Conservation (phyloP, 2,888 invertebrate species). For the Pandemis cinnamomeana region DNA sequence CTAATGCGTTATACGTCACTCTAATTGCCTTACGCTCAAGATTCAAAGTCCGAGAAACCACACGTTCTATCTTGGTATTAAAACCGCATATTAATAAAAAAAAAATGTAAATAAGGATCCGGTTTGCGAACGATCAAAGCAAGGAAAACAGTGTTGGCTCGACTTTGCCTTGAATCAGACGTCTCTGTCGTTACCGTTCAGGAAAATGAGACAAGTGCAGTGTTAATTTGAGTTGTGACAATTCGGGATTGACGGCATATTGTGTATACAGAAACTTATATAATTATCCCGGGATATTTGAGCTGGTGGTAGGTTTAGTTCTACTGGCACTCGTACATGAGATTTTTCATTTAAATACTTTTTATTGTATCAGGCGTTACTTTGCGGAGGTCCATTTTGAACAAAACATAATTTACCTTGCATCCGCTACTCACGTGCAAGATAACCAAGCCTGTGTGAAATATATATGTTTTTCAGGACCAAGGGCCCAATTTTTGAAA, state of each 20-base stretch:
- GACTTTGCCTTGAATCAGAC: background rate
- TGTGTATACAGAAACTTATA: background rate
- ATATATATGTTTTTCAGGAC: too few relatives aligned
- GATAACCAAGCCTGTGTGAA: too few relatives aligned
- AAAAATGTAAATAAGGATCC: conserved; percentile 3
- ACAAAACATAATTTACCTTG: too few relatives aligned
- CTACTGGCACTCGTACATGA: too few relatives aligned
- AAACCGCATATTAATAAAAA: conserved; percentile 6
- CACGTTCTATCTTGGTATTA: background rate
- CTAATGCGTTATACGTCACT: background rate
- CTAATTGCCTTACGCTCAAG: background rate
- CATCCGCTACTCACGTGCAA: too few relatives aligned
- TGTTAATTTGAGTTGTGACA: background rate
- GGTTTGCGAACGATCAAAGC: background rate
- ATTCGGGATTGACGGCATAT: background rate
- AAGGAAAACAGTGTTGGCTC: background rate
- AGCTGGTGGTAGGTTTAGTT: too few relatives aligned
- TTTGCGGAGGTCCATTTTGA: too few relatives aligned
- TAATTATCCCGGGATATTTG: too few relatives aligned
- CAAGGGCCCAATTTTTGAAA: too few relatives aligned
- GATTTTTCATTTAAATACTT: too few relatives aligned
- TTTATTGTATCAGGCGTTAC: too few relatives aligned
- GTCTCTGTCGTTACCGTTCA: background rate
- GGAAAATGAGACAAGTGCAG: background rate
- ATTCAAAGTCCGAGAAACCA: background rate